Evolutionary conservation across 2,888 invertebrate genomes (phyloP).

Genomic region (Danaus chrysippus): DNA sequence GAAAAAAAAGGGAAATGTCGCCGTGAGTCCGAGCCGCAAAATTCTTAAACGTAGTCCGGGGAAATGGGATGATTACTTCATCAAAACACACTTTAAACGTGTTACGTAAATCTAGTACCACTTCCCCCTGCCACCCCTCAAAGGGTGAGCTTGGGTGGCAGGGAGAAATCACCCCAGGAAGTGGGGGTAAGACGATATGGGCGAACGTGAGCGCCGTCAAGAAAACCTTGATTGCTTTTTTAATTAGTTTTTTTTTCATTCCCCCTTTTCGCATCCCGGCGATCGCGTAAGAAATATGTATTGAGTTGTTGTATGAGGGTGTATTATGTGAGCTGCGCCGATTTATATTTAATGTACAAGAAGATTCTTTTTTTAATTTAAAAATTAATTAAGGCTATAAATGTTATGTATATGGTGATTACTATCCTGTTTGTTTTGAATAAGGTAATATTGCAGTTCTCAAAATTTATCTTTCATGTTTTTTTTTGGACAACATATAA

Average conservation of each 20-base stretch:
- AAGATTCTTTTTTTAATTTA: constrained; percentile 4
- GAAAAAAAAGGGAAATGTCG: constrained; percentile 58
- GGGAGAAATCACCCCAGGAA: constrained; percentile 52
- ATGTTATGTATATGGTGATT: not conserved
- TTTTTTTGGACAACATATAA: too few species aligned
- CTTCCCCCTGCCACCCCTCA: constrained; percentile 56
- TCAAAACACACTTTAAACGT: constrained; percentile 80
- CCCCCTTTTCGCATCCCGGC: constrained; percentile 73
- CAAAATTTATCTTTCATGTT: too few species aligned
- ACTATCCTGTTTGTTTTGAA: too few species aligned
- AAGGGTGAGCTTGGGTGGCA: constrained; percentile 57
- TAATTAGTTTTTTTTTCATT: constrained; percentile 77
- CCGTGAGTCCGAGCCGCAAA: constrained; percentile 66
- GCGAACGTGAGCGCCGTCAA: constrained; percentile 80
- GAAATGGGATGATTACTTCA: constrained; percentile 79
- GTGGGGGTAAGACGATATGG: constrained; percentile 78
- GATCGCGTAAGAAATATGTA: constrained; percentile 74
- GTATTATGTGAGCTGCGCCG: constrained; percentile 47
- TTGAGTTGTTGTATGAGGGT: constrained; percentile 43
- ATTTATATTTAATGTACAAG: constrained; percentile 33
- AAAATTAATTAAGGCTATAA: constrained; percentile 6
- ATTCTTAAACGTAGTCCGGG: constrained; percentile 77
- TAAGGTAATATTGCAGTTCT: too few species aligned
- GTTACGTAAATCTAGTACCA: constrained; percentile 79
- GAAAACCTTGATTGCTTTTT: constrained; percentile 80